Evolutionary conservation across 2,888 invertebrate genomes (phyloP), one percentile per base, ranked within the genome.

Genomic region (Pherbina coryleti): DNA sequence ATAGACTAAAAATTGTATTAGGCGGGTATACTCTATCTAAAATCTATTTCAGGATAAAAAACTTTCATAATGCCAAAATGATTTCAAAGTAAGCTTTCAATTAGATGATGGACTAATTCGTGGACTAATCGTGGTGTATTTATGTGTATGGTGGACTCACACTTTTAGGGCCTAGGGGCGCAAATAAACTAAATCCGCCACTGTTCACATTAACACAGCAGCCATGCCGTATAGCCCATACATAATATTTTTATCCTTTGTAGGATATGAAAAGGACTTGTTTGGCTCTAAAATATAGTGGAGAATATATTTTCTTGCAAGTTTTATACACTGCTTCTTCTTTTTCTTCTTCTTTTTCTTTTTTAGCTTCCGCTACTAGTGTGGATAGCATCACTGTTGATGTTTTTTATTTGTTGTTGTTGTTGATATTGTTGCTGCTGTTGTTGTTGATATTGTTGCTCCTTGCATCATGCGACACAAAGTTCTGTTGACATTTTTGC

Each of bases 401-500:
- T 55, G 22, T 19, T 19, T 55, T 55, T 55, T 22, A 11, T 22
- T n/a, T 22, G 55, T 55, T 55, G 53, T 53, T 53, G 9, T 53
- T 53, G 53, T n/a, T 19, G 53, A 53, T 53, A 5, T 57, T 3
- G 37, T 22, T 57, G 3, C 19, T 57, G 57, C 25, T 64, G 31
- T 34, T 64, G 62, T 17, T 4, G 28, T 17, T 62, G 62, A 14
- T 31, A 17, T 31, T n/a, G 64, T 31, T 34, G 25, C 64, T 64
- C 1, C 55, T 55, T 1, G 69, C 69, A 51, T 69, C 69, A 69
- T 51, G 28, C 51, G 69, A 69, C 69, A 69, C 69, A 69, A 69
- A 69, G 51, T 69, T 51, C 28, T 69, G 51, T 69, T 69, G 69
- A 69, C 69, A 69, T 69, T 69, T 60, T 69, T 69, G 51, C 69